Evolutionary conservation across 2,888 invertebrate genomes (phyloP).

Genomic region (Eledona agricola): DNA sequence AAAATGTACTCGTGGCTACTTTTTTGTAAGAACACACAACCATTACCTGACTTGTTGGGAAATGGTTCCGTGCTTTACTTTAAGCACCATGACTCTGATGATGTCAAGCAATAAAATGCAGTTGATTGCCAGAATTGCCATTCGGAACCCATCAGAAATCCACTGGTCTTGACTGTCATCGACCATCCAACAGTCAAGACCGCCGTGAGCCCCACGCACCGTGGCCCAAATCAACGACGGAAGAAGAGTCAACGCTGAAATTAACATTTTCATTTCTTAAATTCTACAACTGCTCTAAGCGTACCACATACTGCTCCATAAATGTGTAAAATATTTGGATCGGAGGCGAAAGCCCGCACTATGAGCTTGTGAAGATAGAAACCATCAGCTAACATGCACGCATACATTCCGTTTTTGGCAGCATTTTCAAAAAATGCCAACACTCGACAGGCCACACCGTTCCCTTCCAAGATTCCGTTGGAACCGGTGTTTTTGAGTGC

Average conservation of each 20-base stretch:
- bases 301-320: slow-evolving; percentile 61
- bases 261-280: too few species aligned
- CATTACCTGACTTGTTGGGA: slow-evolving; percentile 59
- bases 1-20: slow-evolving; percentile 46
- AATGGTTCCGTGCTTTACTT: slow-evolving; percentile 67
- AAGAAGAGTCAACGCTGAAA: slow-evolving; percentile 61
- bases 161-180: slow-evolving; percentile 68
- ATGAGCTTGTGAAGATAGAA: slow-evolving; percentile 73
- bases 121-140: slow-evolving; percentile 68
- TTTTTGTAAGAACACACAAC: too few species aligned
- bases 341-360: slow-evolving; percentile 69
- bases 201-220: slow-evolving; percentile 64
- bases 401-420: slow-evolving; percentile 70
- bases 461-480: slow-evolving; percentile 61
- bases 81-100: slow-evolving; percentile 70
- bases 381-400: slow-evolving; percentile 75
- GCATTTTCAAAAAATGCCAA: slow-evolving; percentile 67
- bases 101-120: slow-evolving; percentile 70
- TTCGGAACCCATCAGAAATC: slow-evolving; percentile 69
- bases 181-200: slow-evolving; percentile 71
- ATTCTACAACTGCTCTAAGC: neutral
- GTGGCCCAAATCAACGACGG: slow-evolving; percentile 68
- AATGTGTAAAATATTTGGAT: too few species aligned
- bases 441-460: slow-evolving; percentile 66
- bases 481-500: slow-evolving; percentile 62